Percentiles rank a stretch among this genome's conserved stretches.
phyloP scores from a whole-genome alignment of 2,797 vertebrate genomes.

The Triplophysa yarkandensis region DNA sequence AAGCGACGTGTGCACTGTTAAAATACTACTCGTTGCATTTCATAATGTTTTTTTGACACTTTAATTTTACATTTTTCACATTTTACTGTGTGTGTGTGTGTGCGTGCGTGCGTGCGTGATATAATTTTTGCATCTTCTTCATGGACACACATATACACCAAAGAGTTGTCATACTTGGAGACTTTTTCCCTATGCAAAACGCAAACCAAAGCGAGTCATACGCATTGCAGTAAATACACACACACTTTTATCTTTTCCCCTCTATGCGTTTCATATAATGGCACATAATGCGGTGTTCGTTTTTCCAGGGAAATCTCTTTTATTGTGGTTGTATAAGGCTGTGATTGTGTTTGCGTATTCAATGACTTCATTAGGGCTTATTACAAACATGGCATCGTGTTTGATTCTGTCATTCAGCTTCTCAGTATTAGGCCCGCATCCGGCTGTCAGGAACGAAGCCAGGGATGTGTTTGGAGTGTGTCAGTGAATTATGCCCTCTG shows the following conservation, averaged over 20 bases:
- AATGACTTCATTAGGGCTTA: background rate
- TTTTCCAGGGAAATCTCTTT: slow-evolving; percentile 40
- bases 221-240: background rate
- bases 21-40: slow-evolving; percentile 17
- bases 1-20: background rate
- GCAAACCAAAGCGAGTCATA: too few relatives aligned
- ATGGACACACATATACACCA: background rate
- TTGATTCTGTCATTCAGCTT: slow-evolving; percentile 7
- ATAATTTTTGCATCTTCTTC: background rate
- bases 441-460: background rate
- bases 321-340: slow-evolving; percentile 34
- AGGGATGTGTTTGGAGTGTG: background rate
- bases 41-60: slow-evolving; percentile 9
- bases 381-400: slow-evolving; percentile 28
- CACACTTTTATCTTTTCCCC: too few relatives aligned
- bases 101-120: too few relatives aligned
- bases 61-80: slow-evolving; percentile 13
- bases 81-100: too few relatives aligned
- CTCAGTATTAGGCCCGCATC: slow-evolving; percentile 26
- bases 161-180: slow-evolving; percentile 20
- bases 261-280: slow-evolving; percentile 32
- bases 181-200: slow-evolving; percentile 26
- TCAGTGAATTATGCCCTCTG: slow-evolving; percentile 3
- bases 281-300: slow-evolving; percentile 19
- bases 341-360: slow-evolving; percentile 34